phyloP scores from a whole-genome alignment of 2,888 invertebrate genomes.

The Terebella lapidaria region DNA sequence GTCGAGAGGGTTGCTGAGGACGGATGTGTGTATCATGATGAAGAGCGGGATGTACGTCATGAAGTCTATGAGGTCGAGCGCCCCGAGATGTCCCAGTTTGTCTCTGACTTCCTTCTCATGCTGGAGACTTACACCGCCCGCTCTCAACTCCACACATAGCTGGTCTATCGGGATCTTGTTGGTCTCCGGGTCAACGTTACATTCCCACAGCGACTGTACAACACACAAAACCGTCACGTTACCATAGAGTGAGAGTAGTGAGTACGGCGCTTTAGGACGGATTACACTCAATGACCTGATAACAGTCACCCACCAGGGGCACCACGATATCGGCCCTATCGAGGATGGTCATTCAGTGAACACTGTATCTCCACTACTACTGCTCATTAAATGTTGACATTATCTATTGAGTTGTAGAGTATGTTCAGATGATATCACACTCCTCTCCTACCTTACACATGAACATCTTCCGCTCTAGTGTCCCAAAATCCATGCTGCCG shows the following conservation, averaged over 20 bases:
- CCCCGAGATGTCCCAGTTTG: slow-evolving; percentile 35
- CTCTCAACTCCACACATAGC: slow-evolving; percentile 44
- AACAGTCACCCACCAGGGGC: too few relatives aligned
- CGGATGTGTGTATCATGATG: slow-evolving; percentile 47
- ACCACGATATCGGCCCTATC: too few relatives aligned
- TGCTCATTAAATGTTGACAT: too few relatives aligned
- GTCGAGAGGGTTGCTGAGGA: slow-evolving; percentile 45
- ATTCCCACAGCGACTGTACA: slow-evolving; percentile 47
- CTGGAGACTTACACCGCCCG: slow-evolving; percentile 44
- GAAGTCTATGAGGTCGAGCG: slow-evolving; percentile 48
- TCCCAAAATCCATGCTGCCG: slow-evolving; percentile 38
- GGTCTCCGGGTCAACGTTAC: slow-evolving; percentile 42
- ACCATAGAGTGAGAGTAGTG: too few relatives aligned
- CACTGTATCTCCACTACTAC: too few relatives aligned
- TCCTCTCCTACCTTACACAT: slow-evolving; percentile 42
- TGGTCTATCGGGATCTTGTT: slow-evolving; percentile 43
- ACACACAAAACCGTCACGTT: too few relatives aligned
- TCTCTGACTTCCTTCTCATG: slow-evolving; percentile 41
- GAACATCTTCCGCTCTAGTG: slow-evolving; percentile 44
- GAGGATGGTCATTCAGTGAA: too few relatives aligned
- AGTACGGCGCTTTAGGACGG: too few relatives aligned
- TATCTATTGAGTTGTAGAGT: too few relatives aligned
- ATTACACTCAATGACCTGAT: too few relatives aligned
- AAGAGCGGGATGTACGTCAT: slow-evolving; percentile 50
- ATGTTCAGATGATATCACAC: neutral